Evolutionary conservation across 2,888 invertebrate species (phyloP).

Genomic region (Antheraea assamensis): DNA sequence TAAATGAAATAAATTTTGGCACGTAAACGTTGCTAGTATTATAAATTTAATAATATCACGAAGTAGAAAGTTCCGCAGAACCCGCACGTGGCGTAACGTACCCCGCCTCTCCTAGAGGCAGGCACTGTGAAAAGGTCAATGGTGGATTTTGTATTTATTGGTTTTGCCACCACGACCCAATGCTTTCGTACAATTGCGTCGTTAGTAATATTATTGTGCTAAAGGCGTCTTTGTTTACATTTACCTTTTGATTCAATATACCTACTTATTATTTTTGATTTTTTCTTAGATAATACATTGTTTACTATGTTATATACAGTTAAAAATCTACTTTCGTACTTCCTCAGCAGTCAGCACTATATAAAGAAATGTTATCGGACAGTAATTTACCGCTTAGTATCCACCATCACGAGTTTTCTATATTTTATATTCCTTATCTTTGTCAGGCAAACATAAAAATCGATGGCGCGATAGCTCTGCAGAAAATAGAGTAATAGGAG

Average conservation of each 20-base stretch:
- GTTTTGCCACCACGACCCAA: constrained; percentile 71
- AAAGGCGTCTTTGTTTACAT: constrained; percentile 79
- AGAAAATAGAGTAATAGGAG: constrained; percentile 84
- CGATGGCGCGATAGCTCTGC: constrained; percentile 80
- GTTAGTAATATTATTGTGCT: constrained; percentile 80
- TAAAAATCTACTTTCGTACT: constrained; percentile 61
- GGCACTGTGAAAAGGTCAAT: constrained; percentile 62
- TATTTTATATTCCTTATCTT: constrained; percentile 43
- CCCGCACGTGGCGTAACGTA: constrained; percentile 62
- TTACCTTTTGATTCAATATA: constrained; percentile 78
- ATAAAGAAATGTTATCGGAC: constrained; percentile 55
- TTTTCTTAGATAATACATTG: constrained; percentile 62
- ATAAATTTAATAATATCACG: constrained; percentile 58
- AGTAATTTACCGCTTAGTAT: constrained; percentile 53
- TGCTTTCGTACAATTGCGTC: constrained; percentile 78
- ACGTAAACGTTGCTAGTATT: constrained; percentile 52
- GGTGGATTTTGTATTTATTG: constrained; percentile 78
- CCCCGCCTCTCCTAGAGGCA: constrained; percentile 55
- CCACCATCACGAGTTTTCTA: constrained; percentile 23
- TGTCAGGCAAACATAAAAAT: constrained; percentile 81
- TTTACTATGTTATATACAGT: constrained; percentile 65
- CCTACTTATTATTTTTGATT: constrained; percentile 76
- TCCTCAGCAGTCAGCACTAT: constrained; percentile 55
- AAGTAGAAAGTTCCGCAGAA: constrained; percentile 54
- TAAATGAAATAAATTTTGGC: constrained; percentile 55